Evolutionary conservation across 2,113 vertebrate species (phyloP), one percentile per base, ranked within the genome.

Genomic region (Carollia perspicillata): DNA sequence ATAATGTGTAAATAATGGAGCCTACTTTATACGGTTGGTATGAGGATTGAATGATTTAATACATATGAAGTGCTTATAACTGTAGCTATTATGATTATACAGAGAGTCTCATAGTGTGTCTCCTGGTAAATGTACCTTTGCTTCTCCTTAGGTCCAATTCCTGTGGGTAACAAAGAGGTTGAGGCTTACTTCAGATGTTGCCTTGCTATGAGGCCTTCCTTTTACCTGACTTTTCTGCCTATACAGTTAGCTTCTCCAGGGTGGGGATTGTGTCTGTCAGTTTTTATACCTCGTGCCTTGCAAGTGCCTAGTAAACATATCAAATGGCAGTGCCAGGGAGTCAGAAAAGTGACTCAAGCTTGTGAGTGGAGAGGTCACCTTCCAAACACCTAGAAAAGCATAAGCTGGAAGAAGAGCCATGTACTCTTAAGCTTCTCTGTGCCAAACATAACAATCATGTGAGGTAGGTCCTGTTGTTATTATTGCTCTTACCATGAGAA

Each of bases 321-420:
- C 47, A 74, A 63, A 33, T 28, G 49, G 16, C 14, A 69, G 18
- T 86, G 33, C 23, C 2, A 40, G 65, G 30, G 44, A 69, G 16
- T 92, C 65, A 84, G 60, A 88, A 87, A 81, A 83, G 20, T 86
- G 69, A 68, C 33, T 78, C 60, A 11, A 35, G 40, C 84, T 90
- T 12, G 13, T 71, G 49, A 92, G 65, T 49, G 33, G 60, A 68
- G 84, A 75, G 26, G 3, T 83, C 51, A 65, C 37, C 51, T 71
- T 92, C 47, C 63, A 65, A 40, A 88, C 74, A 79, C 33, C 22
- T 30, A 71, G 28, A 58, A 71, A 79, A 84, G 71, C 37, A 58
- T 94, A 65, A 77, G 81, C 37, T 95, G 72, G 60, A 94, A 93
- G 92, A 80, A 93, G 84, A 95, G 33, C 11, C 23, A 26, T 51